Base-by-base conservation (phyloP, 2,113 vertebrate genomes). In the Patagioenas fasciata region DNA sequence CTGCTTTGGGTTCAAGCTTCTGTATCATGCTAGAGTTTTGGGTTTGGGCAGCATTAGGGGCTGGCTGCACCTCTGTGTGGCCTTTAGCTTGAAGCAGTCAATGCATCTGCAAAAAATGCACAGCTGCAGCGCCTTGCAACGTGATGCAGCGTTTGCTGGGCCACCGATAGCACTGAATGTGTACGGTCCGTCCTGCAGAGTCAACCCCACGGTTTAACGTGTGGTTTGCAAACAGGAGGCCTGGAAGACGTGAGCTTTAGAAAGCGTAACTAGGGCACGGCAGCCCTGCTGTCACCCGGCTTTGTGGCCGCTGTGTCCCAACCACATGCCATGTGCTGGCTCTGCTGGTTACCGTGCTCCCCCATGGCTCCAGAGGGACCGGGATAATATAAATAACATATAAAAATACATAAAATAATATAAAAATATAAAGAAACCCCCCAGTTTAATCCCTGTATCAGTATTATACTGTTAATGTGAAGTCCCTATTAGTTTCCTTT, bases 201-300 rank as follows among this genome's bases (percentile, higher is more conserved):
- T 5, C 0, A 26, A 5, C 1, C 31, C 21, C 1, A 6, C 1
- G 18, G 40, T 10, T n/a, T 1, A 2, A 10, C 2, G 0, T 1
- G 71, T 0, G 36, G 53, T 11, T 47, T 13, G 28, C 3, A 2
- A 50, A 80, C 42, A 9, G 74, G 51, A 58, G 60, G 12, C 8
- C 24, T 6, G 80, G 66, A 7, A 75, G 85, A 18, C 3, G 4
- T 13, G n/a, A 71, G 80, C 81, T 20, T 36, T 13, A 32, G 82
- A 66, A 95, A 94, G 77, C 10, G 62, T 82, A 98, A 98, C 72
- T 97, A 90, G 98, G 97, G 24, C 97, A 96, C 15, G 29, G 78
- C 42, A 21, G 89, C 75, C 1, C 20, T 1, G 34, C 29, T 19
- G 54, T 42, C 60, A 38, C 72, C 44, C 5, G 15, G 57, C 42